Evolutionary conservation across 2,797 vertebrate genomes (phyloP).

Genomic region (Toxotes lorentzi): DNA sequence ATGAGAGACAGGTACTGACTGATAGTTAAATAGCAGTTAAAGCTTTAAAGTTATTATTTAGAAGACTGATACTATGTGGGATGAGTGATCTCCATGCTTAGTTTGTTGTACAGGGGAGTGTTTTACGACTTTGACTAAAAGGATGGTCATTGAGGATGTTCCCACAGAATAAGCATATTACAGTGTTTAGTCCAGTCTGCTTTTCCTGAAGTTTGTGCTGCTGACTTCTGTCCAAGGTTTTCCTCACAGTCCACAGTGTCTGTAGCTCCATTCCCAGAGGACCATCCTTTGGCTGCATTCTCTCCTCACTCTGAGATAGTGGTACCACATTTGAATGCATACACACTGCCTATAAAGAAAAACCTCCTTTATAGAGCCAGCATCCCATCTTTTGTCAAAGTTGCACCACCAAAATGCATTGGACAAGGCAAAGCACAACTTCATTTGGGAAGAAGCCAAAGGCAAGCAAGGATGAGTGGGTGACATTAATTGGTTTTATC

Average conservation of each 20-base stretch:
- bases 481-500: not conserved
- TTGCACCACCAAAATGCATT: not conserved
- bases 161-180: not conserved
- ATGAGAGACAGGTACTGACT: conserved; percentile 84
- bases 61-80: not conserved
- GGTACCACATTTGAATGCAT: not conserved
- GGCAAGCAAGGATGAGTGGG: not conserved
- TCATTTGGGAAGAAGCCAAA: not conserved
- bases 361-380: not conserved
- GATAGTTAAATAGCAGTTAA: not conserved
- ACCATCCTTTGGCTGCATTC: not conserved
- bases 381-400: not conserved
- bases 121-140: not conserved
- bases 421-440: not conserved
- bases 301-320: not conserved
- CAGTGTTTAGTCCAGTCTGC: not conserved
- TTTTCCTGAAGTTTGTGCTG: not conserved
- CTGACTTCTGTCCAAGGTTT: not conserved
- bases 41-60: not conserved
- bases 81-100: not conserved
- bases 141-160: not conserved
- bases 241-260: not conserved
- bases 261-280: not conserved
- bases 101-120: not conserved
- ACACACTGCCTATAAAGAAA: too few relatives aligned